A percentile compares a stretch with the other conserved stretches of the same genome.
These are phyloP conservation scores for Polia nebulosa DNA, from an alignment of 2,888 invertebrate genomes.

Conservation along the genomic window DNA sequence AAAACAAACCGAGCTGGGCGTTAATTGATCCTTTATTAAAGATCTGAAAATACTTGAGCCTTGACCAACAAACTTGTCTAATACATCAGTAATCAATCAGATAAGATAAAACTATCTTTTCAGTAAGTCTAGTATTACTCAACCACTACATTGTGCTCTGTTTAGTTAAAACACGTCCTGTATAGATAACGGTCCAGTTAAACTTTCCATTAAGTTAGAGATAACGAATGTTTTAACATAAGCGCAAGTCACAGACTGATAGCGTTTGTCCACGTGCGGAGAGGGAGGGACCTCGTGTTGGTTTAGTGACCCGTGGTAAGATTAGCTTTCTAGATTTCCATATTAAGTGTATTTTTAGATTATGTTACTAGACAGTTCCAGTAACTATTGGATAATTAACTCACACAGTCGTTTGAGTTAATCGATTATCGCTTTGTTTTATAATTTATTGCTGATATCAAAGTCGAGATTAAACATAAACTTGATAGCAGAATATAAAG, in stretches of 20 bases:
- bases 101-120: constrained; percentile 9
- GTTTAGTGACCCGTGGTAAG: constrained; percentile 38
- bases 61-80: constrained; percentile 19
- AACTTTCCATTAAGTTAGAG: constrained; percentile 48
- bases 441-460: constrained; percentile 13
- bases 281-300: constrained; percentile 39
- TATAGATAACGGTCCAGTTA: constrained; percentile 24
- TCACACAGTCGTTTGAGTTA: neutral
- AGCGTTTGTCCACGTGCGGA: constrained; percentile 44
- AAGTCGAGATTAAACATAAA: constrained; percentile 10
- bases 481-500: neutral
- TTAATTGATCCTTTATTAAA: constrained; percentile 11
- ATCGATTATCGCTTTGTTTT: constrained; percentile 13
- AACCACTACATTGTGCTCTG: neutral
- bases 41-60: neutral
- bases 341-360: constrained; percentile 21
- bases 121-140: neutral
- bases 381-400: neutral
- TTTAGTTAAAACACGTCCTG: constrained; percentile 27
- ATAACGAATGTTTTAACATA: constrained; percentile 49
- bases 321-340: constrained; percentile 33
- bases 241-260: constrained; percentile 20
- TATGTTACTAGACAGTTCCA: constrained; percentile 2
- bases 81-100: neutral
- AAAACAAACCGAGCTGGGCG: neutral